Evolutionary conservation across 2,113 vertebrate species (phyloP), one percentile per base, ranked within the genome.

Genomic region (Synodontis membranacea): DNA sequence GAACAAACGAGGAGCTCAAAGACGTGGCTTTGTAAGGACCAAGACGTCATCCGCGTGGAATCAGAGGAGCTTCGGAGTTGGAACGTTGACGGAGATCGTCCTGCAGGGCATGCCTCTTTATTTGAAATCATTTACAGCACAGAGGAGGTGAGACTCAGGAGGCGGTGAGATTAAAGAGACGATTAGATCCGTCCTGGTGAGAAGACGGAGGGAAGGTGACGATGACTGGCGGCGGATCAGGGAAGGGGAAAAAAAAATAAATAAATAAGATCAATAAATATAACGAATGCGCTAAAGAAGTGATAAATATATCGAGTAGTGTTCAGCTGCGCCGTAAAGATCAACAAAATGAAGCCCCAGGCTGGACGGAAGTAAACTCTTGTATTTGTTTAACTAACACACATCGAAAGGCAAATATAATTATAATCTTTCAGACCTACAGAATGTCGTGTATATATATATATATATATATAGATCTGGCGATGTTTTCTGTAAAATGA

Each of bases 41-140:
- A 44, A n/a, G 44, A 42, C 21, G 37, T 85, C 81, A 72, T 91
- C 90, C 88, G 76, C 90, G 60, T 80, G 80, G 74, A 84, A 86
- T 89, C 88, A 88, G 90, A 92, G 83, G 91, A 88, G 80, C 85
- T 82, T 87, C 88, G 91, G 89, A 91, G 90, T 25, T 81, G 68
- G 46, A 86, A 84, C n/a, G n/a, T n/a, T n/a, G 80, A 80, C 52
- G 93, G 91, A 42, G 74, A 79, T 75, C 85, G 31, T 86, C 91
- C 92, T 58, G 31, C 28, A 88, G 89, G 88, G 83, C 91, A 91
- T 88, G 83, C 80, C 88, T 89, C 75, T 80, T 88, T 81, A 91
- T 85, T 88, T 90, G 64, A 86, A 88, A 76, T 84, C 72, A 80
- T 89, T 90, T 87, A 87, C 68, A 81, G 80, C 75, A 75, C 82